Conservation (phyloP, 2,113 vertebrate species). For the Coptodon rendalli region DNA sequence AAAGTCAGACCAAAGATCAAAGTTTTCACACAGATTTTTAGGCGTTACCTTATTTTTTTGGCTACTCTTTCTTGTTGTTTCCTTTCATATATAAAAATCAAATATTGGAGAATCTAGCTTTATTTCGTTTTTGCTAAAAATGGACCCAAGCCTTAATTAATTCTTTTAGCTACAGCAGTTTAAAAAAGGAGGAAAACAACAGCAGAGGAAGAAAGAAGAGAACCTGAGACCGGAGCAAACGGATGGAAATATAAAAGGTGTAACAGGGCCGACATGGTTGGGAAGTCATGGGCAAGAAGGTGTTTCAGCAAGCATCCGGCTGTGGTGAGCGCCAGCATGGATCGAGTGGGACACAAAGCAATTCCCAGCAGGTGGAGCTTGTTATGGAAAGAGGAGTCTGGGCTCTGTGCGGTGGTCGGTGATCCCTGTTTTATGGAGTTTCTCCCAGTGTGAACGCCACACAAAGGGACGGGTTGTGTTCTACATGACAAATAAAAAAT, state of each 20-base stretch:
- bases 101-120: neutral
- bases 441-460: neutral
- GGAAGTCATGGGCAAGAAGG: neutral
- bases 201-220: neutral
- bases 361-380: neutral
- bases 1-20: neutral
- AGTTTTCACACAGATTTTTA: neutral
- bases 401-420: neutral
- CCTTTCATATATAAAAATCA: neutral
- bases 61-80: neutral
- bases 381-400: neutral
- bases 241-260: neutral
- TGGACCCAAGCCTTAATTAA: neutral
- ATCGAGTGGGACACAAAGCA: neutral
- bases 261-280: neutral
- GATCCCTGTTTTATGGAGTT: neutral
- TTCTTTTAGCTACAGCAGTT: neutral
- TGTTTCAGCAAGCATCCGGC: neutral
- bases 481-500: neutral
- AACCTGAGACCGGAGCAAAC: neutral
- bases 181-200: neutral
- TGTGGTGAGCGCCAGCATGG: neutral
- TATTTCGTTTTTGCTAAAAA: fast-evolving
- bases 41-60: neutral
- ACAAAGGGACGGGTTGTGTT: neutral